phyloP scores from a whole-genome alignment of 1,140 invertebrate species.

The Saccostrea cuccullata region DNA sequence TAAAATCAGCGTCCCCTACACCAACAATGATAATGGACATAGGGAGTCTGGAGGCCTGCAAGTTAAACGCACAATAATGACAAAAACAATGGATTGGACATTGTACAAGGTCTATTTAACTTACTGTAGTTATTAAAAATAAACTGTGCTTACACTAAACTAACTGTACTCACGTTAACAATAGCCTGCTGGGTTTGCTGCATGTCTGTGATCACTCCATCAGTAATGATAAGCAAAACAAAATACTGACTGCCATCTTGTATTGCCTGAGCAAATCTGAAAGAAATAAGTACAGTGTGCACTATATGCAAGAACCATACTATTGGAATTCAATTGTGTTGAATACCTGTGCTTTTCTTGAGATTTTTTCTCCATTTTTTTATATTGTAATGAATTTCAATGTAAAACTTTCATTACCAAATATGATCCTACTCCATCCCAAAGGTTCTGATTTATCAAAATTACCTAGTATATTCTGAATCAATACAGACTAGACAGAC shows the following conservation, averaged over 20 bases:
- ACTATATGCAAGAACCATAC: too few relatives aligned
- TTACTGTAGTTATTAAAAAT: neutral
- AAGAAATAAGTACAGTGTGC: neutral
- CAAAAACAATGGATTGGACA: neutral
- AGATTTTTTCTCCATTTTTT: too few relatives aligned
- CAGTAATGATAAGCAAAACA: conserved; percentile 77
- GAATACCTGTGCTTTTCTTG: too few relatives aligned
- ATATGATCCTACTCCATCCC: too few relatives aligned
- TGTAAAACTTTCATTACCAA: too few relatives aligned
- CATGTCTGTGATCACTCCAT: conserved; percentile 78
- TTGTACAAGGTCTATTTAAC: neutral
- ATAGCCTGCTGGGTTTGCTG: conserved; percentile 75
- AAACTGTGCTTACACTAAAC: neutral
- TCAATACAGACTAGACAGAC: too few relatives aligned
- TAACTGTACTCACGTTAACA: conserved; percentile 66
- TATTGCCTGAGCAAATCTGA: conserved; percentile 71
- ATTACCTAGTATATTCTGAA: too few relatives aligned
- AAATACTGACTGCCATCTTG: conserved; percentile 73
- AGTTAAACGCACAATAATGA: conserved; percentile 32
- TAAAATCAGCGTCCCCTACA: conserved; percentile 77
- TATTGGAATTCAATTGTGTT: too few relatives aligned
- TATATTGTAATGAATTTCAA: too few relatives aligned
- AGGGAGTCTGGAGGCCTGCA: conserved; percentile 74
- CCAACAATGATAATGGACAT: conserved; percentile 78
- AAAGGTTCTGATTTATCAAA: too few relatives aligned